Base-by-base conservation (phyloP, 2,888 invertebrate species). In the Coelinius sp. region DNA sequence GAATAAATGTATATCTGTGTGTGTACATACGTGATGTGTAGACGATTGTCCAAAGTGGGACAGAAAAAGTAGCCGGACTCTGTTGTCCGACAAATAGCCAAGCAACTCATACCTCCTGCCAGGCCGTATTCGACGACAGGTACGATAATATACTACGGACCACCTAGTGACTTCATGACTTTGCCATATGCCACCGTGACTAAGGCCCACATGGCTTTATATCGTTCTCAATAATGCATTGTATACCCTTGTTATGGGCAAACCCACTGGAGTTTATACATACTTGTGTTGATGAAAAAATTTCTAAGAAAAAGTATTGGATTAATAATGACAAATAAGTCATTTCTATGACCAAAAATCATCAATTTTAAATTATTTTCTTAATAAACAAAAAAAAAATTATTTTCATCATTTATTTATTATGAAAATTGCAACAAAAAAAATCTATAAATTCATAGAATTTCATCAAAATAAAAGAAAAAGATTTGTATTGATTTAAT, bases 151-250 rank as follows among this genome's bases (percentile, higher is more conserved):
- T 85, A 86, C 79, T 79, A 80, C 81, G 81, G 86, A 86, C 86
- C 86, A 85, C 87, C 86, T 85, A 87, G 85, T 86, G 86, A 80
- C 85, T 85, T 85, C 84, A 83, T 83, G 86, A 87, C 84, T 85
- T 76, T 75, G 83, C 87, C 87, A 87, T 87, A 87, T 87, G 87
- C 84, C 85, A 83, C 79, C 85, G 81, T 85, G 84, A 85, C 86
- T 86, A 86, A 86, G 85, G 84, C 86, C 79, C 87, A 87, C 87
- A 87, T 87, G 87, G 81, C 73, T 68, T 52, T 68, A 65, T 68
- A 74, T 73, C 63, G 62, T 38, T 64, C 65, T 63, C 62, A 27
- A 68, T 24, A 64, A 65, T 56, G 53, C 31, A 70, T 70, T n/a
- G 27, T 46, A 41, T 41, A 52, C 38, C 41, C 41, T 27, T 46